phyloP scores from a whole-genome alignment of 2,797 vertebrate species.

The Chloroceryle inda region DNA sequence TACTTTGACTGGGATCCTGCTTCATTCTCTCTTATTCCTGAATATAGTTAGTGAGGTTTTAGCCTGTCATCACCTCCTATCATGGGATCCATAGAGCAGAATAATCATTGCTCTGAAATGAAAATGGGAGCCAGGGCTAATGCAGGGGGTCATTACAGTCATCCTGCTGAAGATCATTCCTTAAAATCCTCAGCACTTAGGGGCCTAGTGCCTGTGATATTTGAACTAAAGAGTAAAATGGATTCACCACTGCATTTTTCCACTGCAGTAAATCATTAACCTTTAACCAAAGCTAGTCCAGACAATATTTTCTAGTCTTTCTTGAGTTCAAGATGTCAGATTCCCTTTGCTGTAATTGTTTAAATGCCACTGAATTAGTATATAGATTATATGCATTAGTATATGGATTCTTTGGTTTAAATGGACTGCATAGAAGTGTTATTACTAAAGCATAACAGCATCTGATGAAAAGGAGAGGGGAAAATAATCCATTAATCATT shows the following conservation, averaged over 20 bases:
- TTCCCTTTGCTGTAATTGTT: constrained; percentile 41
- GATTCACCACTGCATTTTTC: constrained; percentile 4
- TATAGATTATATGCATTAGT: constrained; percentile 39
- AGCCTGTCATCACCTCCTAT: constrained; percentile 39
- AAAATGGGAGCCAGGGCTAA: constrained; percentile 60
- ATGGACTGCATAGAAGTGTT: constrained; percentile 17
- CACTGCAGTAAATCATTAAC: constrained; percentile 40
- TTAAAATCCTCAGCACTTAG: constrained; percentile 46
- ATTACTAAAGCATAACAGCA: background rate
- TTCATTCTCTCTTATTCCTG: constrained; percentile 9
- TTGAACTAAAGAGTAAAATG: constrained; percentile 24
- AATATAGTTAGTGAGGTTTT: constrained; percentile 41
- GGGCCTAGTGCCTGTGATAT: background rate
- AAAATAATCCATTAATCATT: constrained; percentile 48
- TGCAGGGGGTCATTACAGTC: constrained; percentile 43
- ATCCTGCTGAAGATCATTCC: constrained; percentile 34
- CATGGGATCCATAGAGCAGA: background rate
- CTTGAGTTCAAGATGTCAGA: constrained; percentile 33
- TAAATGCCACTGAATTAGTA: constrained; percentile 44
- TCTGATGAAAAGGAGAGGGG: background rate
- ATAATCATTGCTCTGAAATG: constrained; percentile 50
- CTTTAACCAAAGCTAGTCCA: constrained; percentile 28
- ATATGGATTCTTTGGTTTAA: constrained; percentile 22
- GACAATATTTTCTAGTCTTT: constrained; percentile 30
- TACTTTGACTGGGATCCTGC: constrained; percentile 21